phyloP scores from a whole-genome alignment of 2,888 invertebrate genomes.

The Stictocephala bisonia region DNA sequence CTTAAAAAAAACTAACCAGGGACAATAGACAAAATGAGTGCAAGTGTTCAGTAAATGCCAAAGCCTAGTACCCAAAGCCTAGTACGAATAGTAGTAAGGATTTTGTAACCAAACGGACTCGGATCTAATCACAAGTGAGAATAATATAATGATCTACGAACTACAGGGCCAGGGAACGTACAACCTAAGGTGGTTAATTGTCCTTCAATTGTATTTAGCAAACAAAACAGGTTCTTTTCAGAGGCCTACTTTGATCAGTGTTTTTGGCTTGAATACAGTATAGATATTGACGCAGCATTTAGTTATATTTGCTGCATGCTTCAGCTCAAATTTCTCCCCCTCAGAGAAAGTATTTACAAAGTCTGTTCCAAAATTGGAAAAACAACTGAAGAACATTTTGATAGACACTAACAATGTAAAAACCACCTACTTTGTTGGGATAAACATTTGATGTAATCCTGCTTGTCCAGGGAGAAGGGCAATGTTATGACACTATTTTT shows the following conservation, averaged over 20 bases:
- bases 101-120: neutral
- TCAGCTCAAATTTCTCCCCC: neutral
- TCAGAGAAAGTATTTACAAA: neutral
- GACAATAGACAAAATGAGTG: neutral
- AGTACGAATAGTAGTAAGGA: neutral
- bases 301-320: neutral
- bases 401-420: neutral
- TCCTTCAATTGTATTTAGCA: too few species aligned
- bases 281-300: constrained; percentile 5
- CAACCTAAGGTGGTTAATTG: too few species aligned
- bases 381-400: neutral
- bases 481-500: neutral
- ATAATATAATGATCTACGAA: too few species aligned
- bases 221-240: constrained; percentile 2
- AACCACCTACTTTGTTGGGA: neutral
- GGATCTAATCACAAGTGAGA: neutral
- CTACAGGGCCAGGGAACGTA: neutral
- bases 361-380: neutral
- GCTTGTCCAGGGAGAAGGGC: neutral
- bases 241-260: neutral
- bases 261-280: neutral
- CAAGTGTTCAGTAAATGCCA: constrained; percentile 1
- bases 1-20: neutral
- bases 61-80: too few species aligned
- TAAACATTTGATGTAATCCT: neutral